Evolutionary conservation across 2,113 vertebrate species (phyloP).

Genomic region (Paramormyrops kingsleyae): DNA sequence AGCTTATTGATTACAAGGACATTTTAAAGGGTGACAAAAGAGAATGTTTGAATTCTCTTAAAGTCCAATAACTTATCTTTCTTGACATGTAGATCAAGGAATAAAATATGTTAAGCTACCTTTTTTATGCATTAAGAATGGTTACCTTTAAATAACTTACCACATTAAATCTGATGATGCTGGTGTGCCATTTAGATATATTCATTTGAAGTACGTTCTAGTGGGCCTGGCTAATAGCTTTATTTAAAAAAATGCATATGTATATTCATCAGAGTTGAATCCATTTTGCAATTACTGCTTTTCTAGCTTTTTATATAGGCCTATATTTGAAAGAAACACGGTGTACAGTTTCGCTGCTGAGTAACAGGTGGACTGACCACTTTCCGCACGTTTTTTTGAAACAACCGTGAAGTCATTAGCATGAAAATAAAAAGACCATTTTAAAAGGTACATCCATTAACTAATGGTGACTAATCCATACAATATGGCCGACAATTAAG

Average conservation of each 20-base stretch:
- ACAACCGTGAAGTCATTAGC: not conserved
- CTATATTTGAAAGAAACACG: not conserved
- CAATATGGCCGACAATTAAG: not conserved
- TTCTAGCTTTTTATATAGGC: not conserved
- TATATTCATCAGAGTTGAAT: not conserved
- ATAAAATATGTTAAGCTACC: not conserved
- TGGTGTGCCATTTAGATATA: not conserved
- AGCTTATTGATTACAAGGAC: not conserved
- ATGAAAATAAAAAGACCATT: not conserved
- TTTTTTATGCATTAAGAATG: not conserved
- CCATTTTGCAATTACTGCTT: not conserved
- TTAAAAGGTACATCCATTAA: not conserved
- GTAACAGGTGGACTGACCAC: constrained; percentile 8
- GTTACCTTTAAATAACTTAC: not conserved
- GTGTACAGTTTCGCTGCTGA: not conserved
- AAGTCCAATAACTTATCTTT: not conserved
- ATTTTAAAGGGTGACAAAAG: not conserved
- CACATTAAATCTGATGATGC: not conserved
- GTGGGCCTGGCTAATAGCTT: not conserved
- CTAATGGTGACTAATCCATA: not conserved
- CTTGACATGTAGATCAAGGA: not conserved
- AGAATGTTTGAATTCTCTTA: not conserved
- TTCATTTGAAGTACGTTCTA: not conserved
- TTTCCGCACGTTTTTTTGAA: not conserved
- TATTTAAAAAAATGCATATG: not conserved